Evolutionary conservation across 1,140 invertebrate genomes (phyloP), one percentile per base, ranked within the genome.

Genomic region (Hylaeus volcanicus): DNA sequence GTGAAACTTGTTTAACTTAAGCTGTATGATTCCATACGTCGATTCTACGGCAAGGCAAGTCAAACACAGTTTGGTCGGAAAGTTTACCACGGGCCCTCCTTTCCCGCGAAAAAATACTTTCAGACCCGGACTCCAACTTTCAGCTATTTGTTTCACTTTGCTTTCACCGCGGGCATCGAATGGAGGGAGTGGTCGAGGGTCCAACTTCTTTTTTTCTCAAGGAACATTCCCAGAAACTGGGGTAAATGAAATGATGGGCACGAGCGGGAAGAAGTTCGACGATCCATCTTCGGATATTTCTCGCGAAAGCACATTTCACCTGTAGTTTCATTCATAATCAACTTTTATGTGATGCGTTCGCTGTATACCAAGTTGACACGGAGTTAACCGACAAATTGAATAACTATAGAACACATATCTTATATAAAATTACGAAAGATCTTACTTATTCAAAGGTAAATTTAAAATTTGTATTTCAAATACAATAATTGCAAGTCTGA

Each of bases 1-100:
- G 60, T 55, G 65, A 37, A 90, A 87, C 82, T 90, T 88, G 81
- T 89, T 90, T 85, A 89, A 89, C 81, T 89, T 83, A 82, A 89
- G 85, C 85, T 84, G 86, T 89, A 89, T 82, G 82, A 87, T 88
- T 87, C 85, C 85, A 89, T 89, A 89, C 82, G 81, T 88, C 85
- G 83, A 86, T 89, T 89, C 79, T 73, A 81, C 70, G 61, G 12
- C 70, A 51, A 69, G 65, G 79, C 69, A 79, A 88, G 81, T 85
- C 85, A 84, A 88, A 87, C 84, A 86, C 85, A 87, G 85, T 89
- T 89, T 81, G 53, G 63, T 41, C 61, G 26, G 5, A 82, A 88
- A 65, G 88, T 88, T 83, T 48, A 51, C 66, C 79, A 80, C 87
- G 86, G 80, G 71, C 9, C 12, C 12, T 43, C 86, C 86, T 83